Evolutionary conservation across 1,140 invertebrate species (phyloP).

Genomic region (Thereuonema tuberculata): DNA sequence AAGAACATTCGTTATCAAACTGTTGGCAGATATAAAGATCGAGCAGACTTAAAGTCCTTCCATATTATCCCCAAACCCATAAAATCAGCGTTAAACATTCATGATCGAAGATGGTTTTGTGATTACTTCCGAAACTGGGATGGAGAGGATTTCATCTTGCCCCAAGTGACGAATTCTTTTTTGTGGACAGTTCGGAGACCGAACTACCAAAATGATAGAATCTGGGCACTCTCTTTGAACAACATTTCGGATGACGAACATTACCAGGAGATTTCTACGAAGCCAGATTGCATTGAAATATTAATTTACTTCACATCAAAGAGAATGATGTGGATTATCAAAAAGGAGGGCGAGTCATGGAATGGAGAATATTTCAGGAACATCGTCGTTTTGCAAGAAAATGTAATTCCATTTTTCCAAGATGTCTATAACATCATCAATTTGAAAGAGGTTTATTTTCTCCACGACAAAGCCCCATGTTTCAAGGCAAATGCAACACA

Average conservation of each 20-base stretch:
- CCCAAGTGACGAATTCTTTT: neutral
- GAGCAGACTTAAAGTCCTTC: conserved; percentile 4
- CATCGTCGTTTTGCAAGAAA: neutral
- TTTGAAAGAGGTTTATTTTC: neutral
- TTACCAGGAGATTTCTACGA: neutral
- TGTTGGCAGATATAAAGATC: neutral
- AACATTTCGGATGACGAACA: conserved; percentile 1
- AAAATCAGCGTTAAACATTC: neutral
- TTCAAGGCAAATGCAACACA: neutral
- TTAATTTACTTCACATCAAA: conserved; percentile 1
- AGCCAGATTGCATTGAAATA: conserved; percentile 3
- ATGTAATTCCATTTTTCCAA: neutral
- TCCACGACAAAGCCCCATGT: neutral
- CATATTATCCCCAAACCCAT: conserved; percentile 7
- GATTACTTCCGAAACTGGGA: conserved; percentile 1
- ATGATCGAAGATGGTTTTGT: conserved; percentile 8
- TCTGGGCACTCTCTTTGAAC: neutral
- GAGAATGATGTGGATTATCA: too few species aligned
- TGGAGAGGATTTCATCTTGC: conserved; percentile 7
- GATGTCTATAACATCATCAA: neutral
- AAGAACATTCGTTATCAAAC: neutral
- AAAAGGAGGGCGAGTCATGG: too few species aligned
- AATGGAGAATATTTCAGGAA: neutral
- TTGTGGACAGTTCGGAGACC: neutral
- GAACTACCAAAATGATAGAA: conserved; percentile 7